Evolutionary conservation across 2,888 invertebrate species (phyloP).

Genomic region (Brachyopa scutellaris): DNA sequence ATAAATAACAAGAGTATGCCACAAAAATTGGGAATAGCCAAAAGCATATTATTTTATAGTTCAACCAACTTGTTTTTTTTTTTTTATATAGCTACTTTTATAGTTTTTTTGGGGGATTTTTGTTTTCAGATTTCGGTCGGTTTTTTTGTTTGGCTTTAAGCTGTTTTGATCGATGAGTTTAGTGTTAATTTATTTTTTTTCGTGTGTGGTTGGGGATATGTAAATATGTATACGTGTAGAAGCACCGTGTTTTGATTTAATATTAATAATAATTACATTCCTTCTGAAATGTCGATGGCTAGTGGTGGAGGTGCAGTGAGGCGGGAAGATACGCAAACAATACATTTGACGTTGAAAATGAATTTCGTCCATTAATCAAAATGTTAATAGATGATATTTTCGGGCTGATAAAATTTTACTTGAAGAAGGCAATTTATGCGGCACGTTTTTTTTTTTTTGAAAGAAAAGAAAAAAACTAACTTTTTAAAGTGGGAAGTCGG

Average conservation of each 20-base stretch:
- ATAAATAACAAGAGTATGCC: conserved; percentile 10
- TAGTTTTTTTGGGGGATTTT: background rate
- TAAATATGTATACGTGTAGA: conserved; percentile 42
- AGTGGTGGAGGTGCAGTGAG: background rate
- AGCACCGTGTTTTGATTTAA: conserved; percentile 48
- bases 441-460: conserved; percentile 10
- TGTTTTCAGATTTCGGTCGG: background rate
- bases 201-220: conserved; percentile 36
- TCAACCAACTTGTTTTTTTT: conserved; percentile 20
- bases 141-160: conserved; percentile 33
- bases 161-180: conserved; percentile 66
- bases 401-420: conserved; percentile 19
- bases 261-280: conserved; percentile 56
- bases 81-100: background rate
- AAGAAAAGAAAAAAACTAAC: too few relatives aligned
- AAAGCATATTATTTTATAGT: conserved; percentile 14
- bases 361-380: conserved; percentile 60
- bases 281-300: conserved; percentile 6
- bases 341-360: conserved; percentile 47
- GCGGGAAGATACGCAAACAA: conserved; percentile 23
- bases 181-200: conserved; percentile 56
- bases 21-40: conserved; percentile 9
- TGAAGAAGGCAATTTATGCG: conserved; percentile 32
- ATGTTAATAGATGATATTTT: conserved; percentile 24
- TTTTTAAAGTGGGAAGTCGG: conserved; percentile 4